A percentile compares a stretch with the other conserved stretches of the same genome.
These are phyloP conservation scores for Chondrilla cf. caribensis DNA, from an alignment of 37 sponge, comb jelly and placozoan species.

Conservation along the genomic window DNA sequence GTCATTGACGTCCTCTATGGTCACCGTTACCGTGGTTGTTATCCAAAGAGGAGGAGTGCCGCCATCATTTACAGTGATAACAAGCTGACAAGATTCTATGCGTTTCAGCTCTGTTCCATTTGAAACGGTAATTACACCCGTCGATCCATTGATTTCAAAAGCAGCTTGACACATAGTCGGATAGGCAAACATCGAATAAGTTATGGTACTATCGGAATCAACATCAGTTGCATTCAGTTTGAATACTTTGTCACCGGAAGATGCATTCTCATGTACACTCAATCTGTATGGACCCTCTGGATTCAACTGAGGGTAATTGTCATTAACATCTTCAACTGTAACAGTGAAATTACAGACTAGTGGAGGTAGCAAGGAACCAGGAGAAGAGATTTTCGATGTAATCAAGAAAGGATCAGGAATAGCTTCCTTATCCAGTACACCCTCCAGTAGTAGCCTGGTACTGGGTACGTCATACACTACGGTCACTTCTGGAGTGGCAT, in stretches of 20 bases:
- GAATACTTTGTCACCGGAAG: background rate
- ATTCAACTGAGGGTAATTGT: background rate
- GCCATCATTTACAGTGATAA: background rate
- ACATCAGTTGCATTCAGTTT: background rate
- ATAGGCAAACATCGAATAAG: background rate
- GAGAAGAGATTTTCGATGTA: background rate
- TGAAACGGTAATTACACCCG: background rate
- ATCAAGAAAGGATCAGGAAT: background rate
- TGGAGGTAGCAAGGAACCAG: background rate
- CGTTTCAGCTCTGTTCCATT: background rate
- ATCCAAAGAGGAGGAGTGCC: background rate
- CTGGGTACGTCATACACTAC: background rate
- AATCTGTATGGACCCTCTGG: background rate
- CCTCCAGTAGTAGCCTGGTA: background rate
- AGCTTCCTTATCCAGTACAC: background rate
- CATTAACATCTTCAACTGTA: background rate
- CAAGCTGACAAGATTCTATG: background rate
- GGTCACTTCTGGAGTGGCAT: background rate
- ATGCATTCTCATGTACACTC: background rate
- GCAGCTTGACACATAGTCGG: background rate
- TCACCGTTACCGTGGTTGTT: background rate
- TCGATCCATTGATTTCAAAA: background rate
- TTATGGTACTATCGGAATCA: constrained; percentile 4
- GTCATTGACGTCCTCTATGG: background rate
- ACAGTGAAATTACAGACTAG: background rate